Evolutionary conservation across 2,797 vertebrate species (phyloP).

Genomic region (Alcedo atthis): DNA sequence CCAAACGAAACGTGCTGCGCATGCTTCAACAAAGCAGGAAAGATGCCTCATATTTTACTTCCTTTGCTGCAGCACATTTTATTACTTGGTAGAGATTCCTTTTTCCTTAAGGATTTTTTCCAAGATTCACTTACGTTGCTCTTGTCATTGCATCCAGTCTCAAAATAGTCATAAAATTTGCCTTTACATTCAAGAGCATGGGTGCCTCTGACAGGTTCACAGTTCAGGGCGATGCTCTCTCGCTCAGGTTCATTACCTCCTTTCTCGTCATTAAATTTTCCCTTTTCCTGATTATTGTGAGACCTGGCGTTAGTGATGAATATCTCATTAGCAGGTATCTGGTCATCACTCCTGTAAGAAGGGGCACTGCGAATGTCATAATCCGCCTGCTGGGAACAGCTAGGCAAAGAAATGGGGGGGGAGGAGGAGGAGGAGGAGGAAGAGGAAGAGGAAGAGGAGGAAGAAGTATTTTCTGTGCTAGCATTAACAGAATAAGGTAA

Average conservation of each 20-base stretch:
- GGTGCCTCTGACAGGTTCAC: conserved; percentile 71
- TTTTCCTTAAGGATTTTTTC: conserved; percentile 83
- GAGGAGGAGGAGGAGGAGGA: conserved; percentile 46
- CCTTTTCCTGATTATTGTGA: conserved; percentile 74
- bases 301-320: conserved; percentile 74
- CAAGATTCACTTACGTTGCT: conserved; percentile 78
- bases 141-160: conserved; percentile 79
- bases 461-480: conserved; percentile 73
- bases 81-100: conserved; percentile 76
- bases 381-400: conserved; percentile 80
- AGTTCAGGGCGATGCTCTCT: conserved; percentile 63
- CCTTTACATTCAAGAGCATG: conserved; percentile 78
- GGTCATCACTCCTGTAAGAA: conserved; percentile 76
- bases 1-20: conserved; percentile 65
- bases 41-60: conserved; percentile 83
- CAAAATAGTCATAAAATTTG: conserved; percentile 81
- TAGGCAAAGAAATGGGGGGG: conserved; percentile 79
- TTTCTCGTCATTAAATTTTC: conserved; percentile 70
- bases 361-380: conserved; percentile 70
- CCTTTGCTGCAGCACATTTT: conserved; percentile 85
- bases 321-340: conserved; percentile 78
- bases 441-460: conserved; percentile 64
- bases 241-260: conserved; percentile 59
- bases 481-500: conserved; percentile 88
- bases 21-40: conserved; percentile 57